Evolutionary conservation across 2,113 vertebrate genomes (phyloP).

Genomic region (Passer domesticus): DNA sequence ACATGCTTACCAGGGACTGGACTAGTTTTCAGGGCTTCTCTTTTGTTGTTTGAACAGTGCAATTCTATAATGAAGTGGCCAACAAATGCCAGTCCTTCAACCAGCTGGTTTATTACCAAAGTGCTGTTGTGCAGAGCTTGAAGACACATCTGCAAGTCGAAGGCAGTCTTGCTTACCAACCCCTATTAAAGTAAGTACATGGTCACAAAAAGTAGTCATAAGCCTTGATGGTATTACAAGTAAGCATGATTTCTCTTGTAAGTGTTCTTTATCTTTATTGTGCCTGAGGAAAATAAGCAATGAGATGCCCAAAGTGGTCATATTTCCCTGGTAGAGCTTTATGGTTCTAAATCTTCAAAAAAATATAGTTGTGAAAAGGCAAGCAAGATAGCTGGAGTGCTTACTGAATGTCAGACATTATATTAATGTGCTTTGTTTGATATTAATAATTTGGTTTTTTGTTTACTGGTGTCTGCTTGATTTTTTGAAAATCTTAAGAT

Average conservation of each 20-base stretch:
- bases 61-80: slow-evolving; percentile 87
- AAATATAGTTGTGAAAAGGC: neutral
- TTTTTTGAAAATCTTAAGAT: neutral
- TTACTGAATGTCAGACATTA: neutral
- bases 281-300: neutral
- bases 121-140: slow-evolving; percentile 84
- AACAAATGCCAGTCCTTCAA: slow-evolving; percentile 94
- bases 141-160: slow-evolving; percentile 86
- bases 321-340: neutral
- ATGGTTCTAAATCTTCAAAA: neutral
- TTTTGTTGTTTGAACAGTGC: slow-evolving; percentile 71
- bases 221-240: neutral
- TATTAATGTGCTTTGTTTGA: neutral
- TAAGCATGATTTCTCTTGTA: neutral
- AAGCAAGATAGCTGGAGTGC: neutral
- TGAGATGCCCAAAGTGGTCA: neutral
- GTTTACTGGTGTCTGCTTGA: neutral
- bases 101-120: slow-evolving; percentile 94
- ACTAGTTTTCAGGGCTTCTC: neutral
- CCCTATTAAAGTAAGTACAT: slow-evolving; percentile 89
- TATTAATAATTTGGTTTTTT: neutral
- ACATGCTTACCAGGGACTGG: neutral
- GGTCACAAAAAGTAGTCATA: neutral
- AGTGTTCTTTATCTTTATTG: neutral
- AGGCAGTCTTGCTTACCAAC: slow-evolving; percentile 88